A percentile compares a stretch with the other conserved stretches of the same genome.
Evolutionary conservation across 2,113 vertebrate species (phyloP).

Genomic region (Sinosuthora webbiana): DNA sequence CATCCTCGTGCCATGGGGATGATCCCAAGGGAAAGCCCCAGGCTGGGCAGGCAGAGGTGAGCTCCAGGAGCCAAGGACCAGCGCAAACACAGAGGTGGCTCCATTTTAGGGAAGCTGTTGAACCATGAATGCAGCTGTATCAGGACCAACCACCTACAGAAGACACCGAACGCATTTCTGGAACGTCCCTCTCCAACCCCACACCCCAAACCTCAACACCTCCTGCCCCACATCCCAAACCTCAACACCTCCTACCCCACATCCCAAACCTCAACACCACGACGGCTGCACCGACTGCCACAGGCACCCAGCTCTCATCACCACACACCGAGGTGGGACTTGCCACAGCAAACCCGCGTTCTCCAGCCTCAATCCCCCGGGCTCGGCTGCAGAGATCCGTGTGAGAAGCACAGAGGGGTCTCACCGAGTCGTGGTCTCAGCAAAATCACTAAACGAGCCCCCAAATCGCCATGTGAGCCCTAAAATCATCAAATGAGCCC

Average conservation of each 20-base stretch:
- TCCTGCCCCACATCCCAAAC: neutral
- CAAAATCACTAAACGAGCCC: neutral
- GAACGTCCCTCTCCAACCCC: neutral
- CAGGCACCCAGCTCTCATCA: neutral
- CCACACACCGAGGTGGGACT: rapidly evolving
- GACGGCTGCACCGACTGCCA: rapidly evolving
- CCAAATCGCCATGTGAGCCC: neutral
- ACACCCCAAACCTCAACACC: neutral
- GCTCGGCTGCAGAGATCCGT: rapidly evolving
- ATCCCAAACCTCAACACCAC: neutral
- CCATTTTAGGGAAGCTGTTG: constrained; percentile 5
- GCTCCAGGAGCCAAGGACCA: neutral
- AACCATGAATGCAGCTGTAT: neutral
- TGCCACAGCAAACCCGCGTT: neutral
- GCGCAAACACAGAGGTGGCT: neutral
- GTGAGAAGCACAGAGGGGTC: neutral
- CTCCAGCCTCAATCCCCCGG: rapidly evolving
- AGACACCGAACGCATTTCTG: neutral
- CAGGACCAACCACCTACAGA: neutral
- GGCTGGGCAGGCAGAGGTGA: neutral
- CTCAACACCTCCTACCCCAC: neutral
- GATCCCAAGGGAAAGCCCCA: neutral
- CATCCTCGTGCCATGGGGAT: neutral
- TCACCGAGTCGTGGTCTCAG: neutral
- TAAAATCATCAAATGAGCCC: neutral